A percentile compares a stretch with the other conserved stretches of the same genome.
Evolutionary conservation across 1,140 invertebrate genomes (phyloP).

Genomic region (Euura lappo): DNA sequence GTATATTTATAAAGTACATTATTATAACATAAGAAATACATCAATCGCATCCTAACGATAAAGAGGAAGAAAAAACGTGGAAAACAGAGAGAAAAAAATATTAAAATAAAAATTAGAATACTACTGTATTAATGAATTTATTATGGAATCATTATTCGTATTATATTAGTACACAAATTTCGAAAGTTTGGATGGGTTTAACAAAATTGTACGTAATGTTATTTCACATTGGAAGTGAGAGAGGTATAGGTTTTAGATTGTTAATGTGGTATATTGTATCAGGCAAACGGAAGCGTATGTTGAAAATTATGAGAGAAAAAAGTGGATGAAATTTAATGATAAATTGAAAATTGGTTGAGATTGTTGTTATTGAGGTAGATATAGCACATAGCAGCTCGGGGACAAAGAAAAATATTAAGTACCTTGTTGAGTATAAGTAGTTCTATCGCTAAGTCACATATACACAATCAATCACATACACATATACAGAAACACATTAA

Average conservation of each 20-base stretch:
- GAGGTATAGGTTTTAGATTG: slow-evolving; percentile 46
- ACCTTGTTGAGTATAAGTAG: slow-evolving; percentile 59
- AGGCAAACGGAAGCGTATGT: slow-evolving; percentile 45
- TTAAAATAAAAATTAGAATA: neutral
- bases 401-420: slow-evolving; percentile 49
- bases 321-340: slow-evolving; percentile 15
- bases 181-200: slow-evolving; percentile 24
- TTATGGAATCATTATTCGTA: neutral
- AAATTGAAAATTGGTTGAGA: slow-evolving; percentile 28
- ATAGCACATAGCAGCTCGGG: slow-evolving; percentile 50
- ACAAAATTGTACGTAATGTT: slow-evolving; percentile 54
- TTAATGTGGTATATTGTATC: slow-evolving; percentile 56
- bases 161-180: slow-evolving; percentile 7
- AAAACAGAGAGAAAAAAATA: neutral
- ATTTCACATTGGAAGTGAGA: slow-evolving; percentile 46
- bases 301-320: slow-evolving; percentile 11
- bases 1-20: slow-evolving; percentile 19
- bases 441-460: slow-evolving; percentile 46
- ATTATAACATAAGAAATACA: slow-evolving; percentile 5
- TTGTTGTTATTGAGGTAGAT: slow-evolving; percentile 52
- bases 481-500: neutral
- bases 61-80: neutral
- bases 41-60: slow-evolving; percentile 12
- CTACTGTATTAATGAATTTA: slow-evolving; percentile 6
- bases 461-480: slow-evolving; percentile 19